Evolutionary conservation across 2,797 vertebrate species (phyloP).

Genomic region (Halcyon chelicuti): DNA sequence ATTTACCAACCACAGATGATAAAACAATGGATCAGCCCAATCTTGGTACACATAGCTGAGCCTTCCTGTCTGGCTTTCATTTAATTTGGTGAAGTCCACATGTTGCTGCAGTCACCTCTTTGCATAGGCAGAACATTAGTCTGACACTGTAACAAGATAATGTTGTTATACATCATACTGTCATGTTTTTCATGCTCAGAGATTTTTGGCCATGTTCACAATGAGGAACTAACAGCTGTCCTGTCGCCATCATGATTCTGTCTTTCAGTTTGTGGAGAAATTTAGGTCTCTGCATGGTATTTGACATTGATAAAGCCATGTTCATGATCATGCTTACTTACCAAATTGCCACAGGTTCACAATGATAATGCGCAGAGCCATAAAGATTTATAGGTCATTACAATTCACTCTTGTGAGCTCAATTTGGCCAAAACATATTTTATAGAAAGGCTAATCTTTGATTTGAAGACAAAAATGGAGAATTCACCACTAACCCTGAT

Average conservation of each 20-base stretch:
- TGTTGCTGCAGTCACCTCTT: neutral
- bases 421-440: neutral
- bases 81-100: neutral
- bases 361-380: neutral
- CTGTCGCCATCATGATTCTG: neutral
- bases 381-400: neutral
- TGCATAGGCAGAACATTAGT: neutral
- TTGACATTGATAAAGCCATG: neutral
- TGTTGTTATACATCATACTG: neutral
- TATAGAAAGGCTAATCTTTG: neutral
- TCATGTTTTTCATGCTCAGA: neutral
- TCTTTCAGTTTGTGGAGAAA: neutral
- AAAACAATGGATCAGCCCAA: neutral
- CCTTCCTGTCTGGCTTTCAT: neutral
- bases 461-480: neutral
- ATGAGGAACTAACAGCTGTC: neutral
- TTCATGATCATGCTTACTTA: neutral
- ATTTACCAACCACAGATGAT: neutral
- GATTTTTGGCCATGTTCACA: neutral
- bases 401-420: neutral
- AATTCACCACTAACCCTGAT: neutral
- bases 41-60: neutral
- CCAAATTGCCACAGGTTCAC: neutral
- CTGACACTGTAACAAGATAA: neutral
- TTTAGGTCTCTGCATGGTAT: neutral